Percentiles rank a stretch among this genome's conserved stretches.
These are phyloP conservation scores for Nephrotoma flavescens DNA, from an alignment of 2,888 invertebrate species.

Conservation along the genomic window DNA sequence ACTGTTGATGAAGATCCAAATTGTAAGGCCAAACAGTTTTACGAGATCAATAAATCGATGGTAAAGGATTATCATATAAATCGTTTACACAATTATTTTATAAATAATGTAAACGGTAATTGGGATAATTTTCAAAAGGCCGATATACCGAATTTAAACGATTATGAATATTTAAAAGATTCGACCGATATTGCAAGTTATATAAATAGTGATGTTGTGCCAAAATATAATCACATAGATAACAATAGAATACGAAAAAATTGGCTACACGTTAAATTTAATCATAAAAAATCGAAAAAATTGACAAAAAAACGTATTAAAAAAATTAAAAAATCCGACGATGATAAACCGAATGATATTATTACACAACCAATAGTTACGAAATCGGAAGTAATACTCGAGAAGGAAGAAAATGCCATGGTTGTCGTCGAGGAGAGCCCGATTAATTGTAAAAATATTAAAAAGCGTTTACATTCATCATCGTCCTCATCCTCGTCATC, in stretches of 20 bases:
- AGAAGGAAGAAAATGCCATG: not conserved
- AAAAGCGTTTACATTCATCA: not conserved
- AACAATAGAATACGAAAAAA: conserved; percentile 26
- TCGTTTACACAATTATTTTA: conserved; percentile 37
- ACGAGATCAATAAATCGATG: conserved; percentile 22
- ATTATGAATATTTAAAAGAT: not conserved
- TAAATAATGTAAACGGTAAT: conserved; percentile 46
- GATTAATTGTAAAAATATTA: not conserved
- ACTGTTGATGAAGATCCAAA: conserved; percentile 19
- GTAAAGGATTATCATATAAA: conserved; percentile 36
- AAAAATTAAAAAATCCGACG: not conserved
- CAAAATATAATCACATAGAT: conserved; percentile 24
- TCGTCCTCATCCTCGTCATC: conserved; percentile 3
- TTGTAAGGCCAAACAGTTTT: conserved; percentile 25
- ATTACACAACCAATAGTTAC: not conserved
- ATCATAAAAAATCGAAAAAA: not conserved
- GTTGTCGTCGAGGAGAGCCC: not conserved
- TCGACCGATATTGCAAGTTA: not conserved
- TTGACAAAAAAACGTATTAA: not conserved
- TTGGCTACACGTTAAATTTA: conserved; percentile 15
- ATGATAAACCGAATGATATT: not conserved
- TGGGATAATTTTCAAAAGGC: conserved; percentile 25
- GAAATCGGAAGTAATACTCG: not conserved
- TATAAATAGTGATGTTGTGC: conserved; percentile 22
- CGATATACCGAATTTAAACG: not conserved